Base-by-base conservation (phyloP, 1,140 invertebrate genomes). In the Eupeodes corollae region DNA sequence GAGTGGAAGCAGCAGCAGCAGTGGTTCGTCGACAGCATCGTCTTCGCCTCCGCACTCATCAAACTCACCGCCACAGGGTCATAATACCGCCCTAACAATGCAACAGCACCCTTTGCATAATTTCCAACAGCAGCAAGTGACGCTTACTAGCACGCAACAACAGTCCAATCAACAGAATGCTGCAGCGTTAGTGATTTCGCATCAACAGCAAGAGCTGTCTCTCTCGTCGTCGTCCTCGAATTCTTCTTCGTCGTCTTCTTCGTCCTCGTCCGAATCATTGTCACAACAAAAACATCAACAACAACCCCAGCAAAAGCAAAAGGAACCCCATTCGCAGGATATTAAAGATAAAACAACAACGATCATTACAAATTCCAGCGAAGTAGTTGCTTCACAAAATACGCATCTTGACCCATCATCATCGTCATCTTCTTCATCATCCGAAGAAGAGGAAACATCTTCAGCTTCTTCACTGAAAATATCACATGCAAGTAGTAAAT, bases 61-160 rank as follows among this genome's bases (percentile, higher is more conserved):
- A 12, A 64, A 62, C 34, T 60, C 62, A 37, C 56, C 59, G 33
- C 52, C 59, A 45, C 59, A 62, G 37, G 56, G 61, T 33, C 58
- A 58, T 33, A 56, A 46, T 18, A 12, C 33, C 32, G 3, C 21
- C 21, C 44, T 39, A 15, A 38, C 45, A 19, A 52, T 54, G 37
- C 58, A 62, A 32, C 59, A 60, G 40, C 58, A 58, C 46, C 52
- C 62, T 40, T 42, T 55, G 40, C 51, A 58, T 32, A 48, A 51
- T 57, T 58, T 58, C 48, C 59, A 58, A 49, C 55, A 56, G 46
- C 54, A 56, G 44, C 42, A 43, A 8, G 21, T 26, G 21, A 26
- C 21, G 21, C 21, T 26, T 5, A 26, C 21, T 26, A 26, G 21
- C 21, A 26, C 21, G n/a, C 52, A 54, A 34, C 53, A 58, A 47